Base-by-base conservation (phyloP, 1,140 invertebrate genomes). In the Cherax destructor region DNA sequence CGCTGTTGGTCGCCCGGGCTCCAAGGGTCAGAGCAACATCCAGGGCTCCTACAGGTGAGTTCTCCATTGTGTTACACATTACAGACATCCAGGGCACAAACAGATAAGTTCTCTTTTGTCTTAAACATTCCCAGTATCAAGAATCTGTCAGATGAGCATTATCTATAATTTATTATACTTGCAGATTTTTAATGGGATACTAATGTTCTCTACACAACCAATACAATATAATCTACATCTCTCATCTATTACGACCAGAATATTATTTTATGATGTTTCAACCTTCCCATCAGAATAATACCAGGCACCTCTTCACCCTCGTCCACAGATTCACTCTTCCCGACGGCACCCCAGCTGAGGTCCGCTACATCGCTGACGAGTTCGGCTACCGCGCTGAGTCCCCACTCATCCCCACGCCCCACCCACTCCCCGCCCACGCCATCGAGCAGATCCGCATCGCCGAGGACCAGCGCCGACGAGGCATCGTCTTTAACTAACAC, bases 11-110 rank as follows among this genome's bases (percentile, higher is more conserved):
- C 24, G 56, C n/a, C 81, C 81, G 24, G 81, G 81, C 41, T 83
- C 56, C 59, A 30, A 65, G 4, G 81, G 81, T n/a, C 81, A 83
- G 81, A 83, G 81, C 81, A 83, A 83, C 81, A 83, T 83, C 41
- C 81, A 65, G 81, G 81, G 81, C 2, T 83, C 81, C 81, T 83
- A 69, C 16, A 83, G 81, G 81, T 83, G 30, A 69, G n/a, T 41
- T 9, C 56, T 41, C 13, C 41, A 7, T 6, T 41, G 9, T 59
- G 1, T 65, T 65, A 18, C 2, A 21, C 21, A 18, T 16, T 21
- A n/a, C 61, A 0, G 1, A 18, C 11, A 65, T 18, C 52, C 6
- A 56, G 61, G 0, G 5, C 18, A 1, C 21, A 1, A 3, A 65
- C 21, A 65, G 5, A 0, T 65, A 13, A 18, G 18, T 65, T 18